Base-by-base conservation (phyloP, 2,888 invertebrate genomes). In the Amphipoea oculea region DNA sequence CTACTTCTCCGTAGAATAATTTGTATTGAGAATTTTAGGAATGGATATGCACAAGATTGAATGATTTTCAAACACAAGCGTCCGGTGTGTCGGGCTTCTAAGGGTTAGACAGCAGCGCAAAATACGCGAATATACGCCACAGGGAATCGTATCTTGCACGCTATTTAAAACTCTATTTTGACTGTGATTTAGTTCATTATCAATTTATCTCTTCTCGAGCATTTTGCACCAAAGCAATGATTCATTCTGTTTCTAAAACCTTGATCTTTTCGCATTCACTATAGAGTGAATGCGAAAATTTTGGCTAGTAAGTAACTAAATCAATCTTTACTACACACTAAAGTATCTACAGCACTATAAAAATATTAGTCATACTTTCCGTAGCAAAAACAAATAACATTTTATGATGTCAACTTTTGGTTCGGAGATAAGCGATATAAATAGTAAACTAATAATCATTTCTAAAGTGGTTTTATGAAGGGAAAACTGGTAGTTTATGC, bases 371-470 rank as follows among this genome's bases (percentile, higher is more conserved):
- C 68, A 68, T 76, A 23, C 6, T 23, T 20, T 23, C n/a, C 12
- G 14, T 29, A 48, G 29, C 45, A 62, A 29, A 75, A 76, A 83
- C 76, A 68, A 82, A 67, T 68, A 63, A 29, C 23, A 40, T 68
- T 81, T 69, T 76, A 76, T 76, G 77, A 68, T 83, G 80, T 69
- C 83, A 83, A 83, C 62, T 81, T 81, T 79, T 69, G 23, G 48
- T 69, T 65, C 11, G 20, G 14, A 11, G 63, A 42, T 62, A 67
- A 62, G 14, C 17, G 60, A 69, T 83, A 45, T 23, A 65, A 51
- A 66, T 68, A 57, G 68, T 29, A n/a, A 75, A 63, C 17, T 3
- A 23, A 73, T 11, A 74, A 82, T 51, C 2, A 51, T 69, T 65
- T 63, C 14, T 42, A 36, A 65, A 76, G 69, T 66, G 76, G n/a